Evolutionary conservation across 2,888 invertebrate species (phyloP).

Genomic region (Diaperis boleti): DNA sequence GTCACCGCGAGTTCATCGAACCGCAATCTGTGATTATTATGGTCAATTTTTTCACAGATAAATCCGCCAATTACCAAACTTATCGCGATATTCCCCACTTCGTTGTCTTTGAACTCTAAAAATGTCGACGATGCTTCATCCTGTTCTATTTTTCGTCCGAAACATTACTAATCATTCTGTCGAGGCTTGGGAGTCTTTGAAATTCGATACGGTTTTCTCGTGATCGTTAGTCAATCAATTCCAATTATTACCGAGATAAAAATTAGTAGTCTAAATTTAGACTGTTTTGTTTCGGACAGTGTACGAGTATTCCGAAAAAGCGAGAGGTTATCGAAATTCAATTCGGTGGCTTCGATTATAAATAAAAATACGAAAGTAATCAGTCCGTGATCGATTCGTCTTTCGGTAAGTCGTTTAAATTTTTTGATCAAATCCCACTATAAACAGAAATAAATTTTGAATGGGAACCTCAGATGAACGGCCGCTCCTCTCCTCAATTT

Average conservation of each 20-base stretch:
- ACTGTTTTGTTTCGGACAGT: too few species aligned
- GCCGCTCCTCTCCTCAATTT: constrained; percentile 1
- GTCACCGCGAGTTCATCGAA: constrained; percentile 30
- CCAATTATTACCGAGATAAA: constrained; percentile 19
- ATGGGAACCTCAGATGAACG: background rate
- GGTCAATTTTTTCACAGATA: constrained; percentile 25
- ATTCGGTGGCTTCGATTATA: constrained; percentile 39
- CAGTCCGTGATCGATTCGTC: constrained; percentile 33
- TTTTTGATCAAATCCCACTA: constrained; percentile 7
- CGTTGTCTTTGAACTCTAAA: constrained; percentile 14
- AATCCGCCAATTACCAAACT: constrained; percentile 32
- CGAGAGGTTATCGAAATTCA: constrained; percentile 43
- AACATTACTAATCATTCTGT: constrained; percentile 13
- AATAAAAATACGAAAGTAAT: constrained; percentile 26
- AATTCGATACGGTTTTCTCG: constrained; percentile 10
- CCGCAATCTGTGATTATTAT: too few species aligned
- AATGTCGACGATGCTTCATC: background rate
- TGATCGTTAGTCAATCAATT: constrained; percentile 16
- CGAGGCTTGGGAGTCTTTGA: too few species aligned
- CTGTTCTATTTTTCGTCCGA: constrained; percentile 17
- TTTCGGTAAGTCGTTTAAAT: constrained; percentile 27
- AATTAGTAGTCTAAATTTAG: constrained; percentile 19
- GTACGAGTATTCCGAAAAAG: constrained; percentile 26
- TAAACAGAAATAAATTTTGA: too few species aligned
- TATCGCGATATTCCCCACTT: constrained; percentile 19